Base-by-base conservation (phyloP, 2,888 invertebrate genomes). In the Thalpophila matura region DNA sequence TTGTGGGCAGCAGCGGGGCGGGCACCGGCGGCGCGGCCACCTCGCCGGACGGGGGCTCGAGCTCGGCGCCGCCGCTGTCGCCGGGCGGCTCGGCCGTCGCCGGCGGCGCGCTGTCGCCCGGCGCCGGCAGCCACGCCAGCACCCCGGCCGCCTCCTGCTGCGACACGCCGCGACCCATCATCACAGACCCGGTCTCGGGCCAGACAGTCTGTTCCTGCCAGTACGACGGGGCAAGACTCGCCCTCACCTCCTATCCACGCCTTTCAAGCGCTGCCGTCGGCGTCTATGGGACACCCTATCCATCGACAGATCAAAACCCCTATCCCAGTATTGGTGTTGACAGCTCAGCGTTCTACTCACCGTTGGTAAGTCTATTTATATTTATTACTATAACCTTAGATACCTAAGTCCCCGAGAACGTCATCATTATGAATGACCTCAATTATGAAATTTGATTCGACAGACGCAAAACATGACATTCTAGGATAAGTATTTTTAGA, bases 181-280 rank as follows among this genome's bases (percentile, higher is more conserved):
- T 98, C 96, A 98, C 98, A 80, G 98, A 99, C 93, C 98, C 98
- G 9, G 97, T 98, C 65, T 98, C 98, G 73, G 98, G 98, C 31
- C 98, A 98, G 93, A 97, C 98, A 55, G 98, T 99, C 82, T 99
- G 98, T 94, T 98, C 98, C 81, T 99, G 99, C 94, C 98, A 98
- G 91, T 98, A 98, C 93, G 98, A 98, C 92, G 97, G 97, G 61
- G 98, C 98, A 43, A 95, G 98, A 80, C 96, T 98, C 76, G 98
- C 98, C 53, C 96, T 98, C 72, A 96, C 97, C 73, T 94, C 94
- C 14, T 98, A 98, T 90, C 98, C 98, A 35, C 96, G 98, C 77
- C 95, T 97, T 79, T 96, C 97, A 69, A 96, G 97, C 79, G 97
- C 97, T 49, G 97, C 97, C 35, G 97, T 97, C 53, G 96, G 97